phyloP scores from a whole-genome alignment of 1,140 invertebrate genomes.

The Drosophila azteca region DNA sequence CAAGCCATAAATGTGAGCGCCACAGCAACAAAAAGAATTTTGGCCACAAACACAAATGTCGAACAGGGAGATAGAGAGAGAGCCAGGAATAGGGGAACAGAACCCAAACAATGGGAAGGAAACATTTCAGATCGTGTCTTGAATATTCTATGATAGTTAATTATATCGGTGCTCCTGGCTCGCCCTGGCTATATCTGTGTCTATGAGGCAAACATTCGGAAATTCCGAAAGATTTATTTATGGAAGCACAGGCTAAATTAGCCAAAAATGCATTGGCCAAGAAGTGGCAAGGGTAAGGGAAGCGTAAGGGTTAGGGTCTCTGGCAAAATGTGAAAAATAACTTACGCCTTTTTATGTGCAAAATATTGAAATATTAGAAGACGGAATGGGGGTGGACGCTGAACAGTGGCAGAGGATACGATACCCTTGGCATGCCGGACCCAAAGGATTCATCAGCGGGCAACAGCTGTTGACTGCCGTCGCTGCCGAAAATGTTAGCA shows the following conservation, averaged over 20 bases:
- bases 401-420: conserved; percentile 40
- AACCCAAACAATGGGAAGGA: conserved; percentile 20
- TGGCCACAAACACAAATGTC: conserved; percentile 40
- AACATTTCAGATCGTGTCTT: conserved; percentile 49
- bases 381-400: background rate
- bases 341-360: conserved; percentile 78
- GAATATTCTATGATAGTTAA: conserved; percentile 81
- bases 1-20: conserved; percentile 56
- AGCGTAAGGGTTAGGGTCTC: too few species aligned
- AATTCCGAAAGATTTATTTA: conserved; percentile 63
- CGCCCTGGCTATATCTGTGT: conserved; percentile 38
- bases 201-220: conserved; percentile 36
- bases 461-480: conserved; percentile 74
- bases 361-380: conserved; percentile 79
- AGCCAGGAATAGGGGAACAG: background rate
- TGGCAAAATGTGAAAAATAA: conserved; percentile 72
- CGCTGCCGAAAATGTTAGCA: conserved; percentile 78
- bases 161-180: conserved; percentile 50
- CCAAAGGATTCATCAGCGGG: conserved; percentile 81
- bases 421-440: conserved; percentile 58
- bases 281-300: conserved; percentile 15
- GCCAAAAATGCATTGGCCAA: conserved; percentile 50
- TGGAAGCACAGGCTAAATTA: conserved; percentile 54
- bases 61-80: conserved; percentile 10
- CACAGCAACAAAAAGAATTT: conserved; percentile 25